Base-by-base conservation (phyloP, 2,797 vertebrate genomes). In the Triplophysa bombifrons region DNA sequence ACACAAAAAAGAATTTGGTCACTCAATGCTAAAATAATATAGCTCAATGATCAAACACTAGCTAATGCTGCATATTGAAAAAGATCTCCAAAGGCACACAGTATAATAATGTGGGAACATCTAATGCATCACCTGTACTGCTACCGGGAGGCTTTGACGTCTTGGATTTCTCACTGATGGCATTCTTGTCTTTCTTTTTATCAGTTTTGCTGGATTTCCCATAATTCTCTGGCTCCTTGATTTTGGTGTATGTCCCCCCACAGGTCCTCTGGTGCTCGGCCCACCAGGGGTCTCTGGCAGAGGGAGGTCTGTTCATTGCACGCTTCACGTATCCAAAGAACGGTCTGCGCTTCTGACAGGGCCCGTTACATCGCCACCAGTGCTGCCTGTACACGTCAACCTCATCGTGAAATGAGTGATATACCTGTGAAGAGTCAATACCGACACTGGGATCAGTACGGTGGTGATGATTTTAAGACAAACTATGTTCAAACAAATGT, bases 331-430 rank as follows among this genome's bases (percentile, higher is more conserved):
- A 99, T 3, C 98, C 98, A 0, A 94, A 95, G 79, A 94, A 98
- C 0, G 98, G 98, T 4, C 80, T 93, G n/a, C 89, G 93, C 17
- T 65, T 88, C 79, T 89, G 96, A 84, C 98, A 99, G 0, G 97
- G 96, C 0, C 98, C 98, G 0, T 92, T 76, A 82, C 98, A 99
- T 2, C 93, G 93, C 98, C 98, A 99, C 98, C 98, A 99, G 88
- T 99, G 98, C 84, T 95, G 95, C 50, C 96, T 95, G 87, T 99
- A 99, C 22, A 92, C 87, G 12, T 98, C 94, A 0, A 99, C 94
- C 88, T 99, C 98, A 2, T 98, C 92, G 0, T 96, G 90, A 88
- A 99, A 99, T 22, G 84, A 87, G 80, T 99, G 98, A 88, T 94
- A 96, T 65, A 99, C 80, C 98, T 99, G 89, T 10, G 12, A 48